Percentiles rank a stretch among this genome's conserved stretches.
Conservation (phyloP, 1,140 invertebrate species). For the Halotydeus destructor region DNA sequence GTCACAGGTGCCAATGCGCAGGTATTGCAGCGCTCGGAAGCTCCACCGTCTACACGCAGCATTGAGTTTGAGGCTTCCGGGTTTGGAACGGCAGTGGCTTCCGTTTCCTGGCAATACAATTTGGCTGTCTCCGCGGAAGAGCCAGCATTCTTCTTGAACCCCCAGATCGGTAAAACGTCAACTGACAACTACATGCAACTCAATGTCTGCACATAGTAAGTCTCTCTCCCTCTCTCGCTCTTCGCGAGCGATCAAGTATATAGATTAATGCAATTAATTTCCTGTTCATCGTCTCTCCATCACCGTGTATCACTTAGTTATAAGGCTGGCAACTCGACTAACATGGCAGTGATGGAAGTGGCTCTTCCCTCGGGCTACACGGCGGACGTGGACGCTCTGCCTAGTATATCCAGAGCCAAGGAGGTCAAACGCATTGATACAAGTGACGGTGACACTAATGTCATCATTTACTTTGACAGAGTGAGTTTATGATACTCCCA, state of each 20-base stretch:
- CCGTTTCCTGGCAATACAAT: slow-evolving; percentile 59
- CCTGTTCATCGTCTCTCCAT: background rate
- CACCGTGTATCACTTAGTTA: slow-evolving; percentile 3
- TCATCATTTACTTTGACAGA: slow-evolving; percentile 61
- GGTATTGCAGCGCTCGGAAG: slow-evolving; percentile 46
- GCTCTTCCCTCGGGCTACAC: slow-evolving; percentile 56
- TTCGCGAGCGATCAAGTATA: background rate
- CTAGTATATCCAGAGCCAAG: slow-evolving; percentile 37
- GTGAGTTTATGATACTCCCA: slow-evolving; percentile 21
- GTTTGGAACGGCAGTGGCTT: slow-evolving; percentile 55
- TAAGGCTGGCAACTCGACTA: slow-evolving; percentile 23
- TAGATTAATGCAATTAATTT: background rate
- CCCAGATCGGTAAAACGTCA: slow-evolving; percentile 62
- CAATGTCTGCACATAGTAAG: slow-evolving; percentile 44
- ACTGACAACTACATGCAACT: slow-evolving; percentile 59
- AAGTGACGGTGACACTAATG: slow-evolving; percentile 45
- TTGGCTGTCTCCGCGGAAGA: slow-evolving; percentile 69
- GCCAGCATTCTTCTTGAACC: slow-evolving; percentile 70
- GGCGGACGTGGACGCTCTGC: slow-evolving; percentile 50
- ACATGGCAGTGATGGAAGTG: slow-evolving; percentile 78
- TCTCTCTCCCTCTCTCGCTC: background rate
- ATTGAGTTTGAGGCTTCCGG: slow-evolving; percentile 49
- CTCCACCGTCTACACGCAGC: slow-evolving; percentile 19
- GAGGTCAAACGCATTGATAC: slow-evolving; percentile 59
- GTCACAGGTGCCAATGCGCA: slow-evolving; percentile 38